Percentiles rank a stretch among this genome's conserved stretches.
These are phyloP conservation scores for Prenolepis imparis DNA, from an alignment of 2,888 invertebrate genomes.

Conservation along the genomic window DNA sequence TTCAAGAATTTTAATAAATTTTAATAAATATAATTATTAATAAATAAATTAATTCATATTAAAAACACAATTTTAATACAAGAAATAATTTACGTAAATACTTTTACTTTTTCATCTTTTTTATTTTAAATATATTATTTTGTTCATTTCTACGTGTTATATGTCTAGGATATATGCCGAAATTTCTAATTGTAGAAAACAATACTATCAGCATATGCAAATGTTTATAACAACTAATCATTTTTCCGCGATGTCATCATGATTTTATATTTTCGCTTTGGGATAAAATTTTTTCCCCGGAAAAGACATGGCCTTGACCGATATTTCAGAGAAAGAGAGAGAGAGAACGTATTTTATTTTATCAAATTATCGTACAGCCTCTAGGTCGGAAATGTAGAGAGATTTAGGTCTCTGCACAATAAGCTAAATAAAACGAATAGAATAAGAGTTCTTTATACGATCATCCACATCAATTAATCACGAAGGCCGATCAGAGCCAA, in stretches of 20 bases:
- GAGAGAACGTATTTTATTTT: constrained; percentile 39
- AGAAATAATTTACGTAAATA: too few species aligned
- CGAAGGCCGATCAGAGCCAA: background rate
- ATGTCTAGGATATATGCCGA: too few species aligned
- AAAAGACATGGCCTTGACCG: constrained; percentile 38
- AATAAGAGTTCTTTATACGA: background rate
- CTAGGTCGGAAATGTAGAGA: constrained; percentile 6
- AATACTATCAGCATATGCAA: background rate
- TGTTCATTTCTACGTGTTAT: background rate
- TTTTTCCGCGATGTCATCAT: background rate
- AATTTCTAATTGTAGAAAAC: constrained; percentile 3
- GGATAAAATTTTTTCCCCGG: background rate
- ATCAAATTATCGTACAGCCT: constrained; percentile 41
- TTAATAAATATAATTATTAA: too few species aligned
- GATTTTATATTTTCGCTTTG: constrained; percentile 5
- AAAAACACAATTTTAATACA: too few species aligned
- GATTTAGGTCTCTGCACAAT: constrained; percentile 26
- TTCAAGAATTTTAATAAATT: too few species aligned
- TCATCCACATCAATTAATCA: background rate
- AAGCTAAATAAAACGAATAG: background rate
- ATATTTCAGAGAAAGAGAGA: constrained; percentile 5
- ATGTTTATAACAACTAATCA: constrained; percentile 6
- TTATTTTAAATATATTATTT: background rate
- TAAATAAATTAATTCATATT: too few species aligned
- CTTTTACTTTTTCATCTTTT: too few species aligned